Evolutionary conservation across 1,140 invertebrate species (phyloP), one percentile per base, ranked within the genome.

Genomic region (Elymnias hypermnestra): DNA sequence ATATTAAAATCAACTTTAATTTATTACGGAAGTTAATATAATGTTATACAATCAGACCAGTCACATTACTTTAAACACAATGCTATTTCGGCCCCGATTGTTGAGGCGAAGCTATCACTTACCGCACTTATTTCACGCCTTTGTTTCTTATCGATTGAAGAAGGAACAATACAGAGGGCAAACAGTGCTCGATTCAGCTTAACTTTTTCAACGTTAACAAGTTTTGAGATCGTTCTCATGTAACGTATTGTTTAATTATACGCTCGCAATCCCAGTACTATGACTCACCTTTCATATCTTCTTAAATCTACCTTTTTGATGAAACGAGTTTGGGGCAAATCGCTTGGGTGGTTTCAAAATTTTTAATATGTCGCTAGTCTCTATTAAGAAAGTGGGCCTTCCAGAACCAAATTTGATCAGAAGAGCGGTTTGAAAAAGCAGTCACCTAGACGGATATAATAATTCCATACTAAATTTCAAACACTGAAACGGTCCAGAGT

Each of bases 61-160:
- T 44, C 9, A 10, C 22, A 26, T 1, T 15, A 6, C 36, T 36
- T 5, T 15, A 22, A 35, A 26, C 14, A 44, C 14, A 44, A 44
- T 44, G 25, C 31, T 5, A 5, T 25, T 35, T 23, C 18, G 39
- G 39, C 15, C 9, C 5, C 19, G 18, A 44, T 44, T 25, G 21
- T 44, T 9, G 22, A 9, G n/a, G 12, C 33, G 31, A 44, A 36
- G 13, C 42, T 7, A 36, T 36, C 10, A 22, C 35, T 29, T 15
- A 23, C 17, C 35, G 44, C 26, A 39, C 17, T 38, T 22, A 46
- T 49, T 49, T 57, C 37, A 45, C 37, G 45, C 46, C 56, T 54
- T 52, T 48, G 53, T 56, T 56, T 55, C 44, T 21, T 52, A 53
- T 53, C 49, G 57, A 60, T 46, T 55, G 41, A 48, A 60, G 42